These are phyloP conservation scores for Clivina fossor DNA, from an alignment of 2,888 invertebrate species.

Conservation along the genomic window DNA sequence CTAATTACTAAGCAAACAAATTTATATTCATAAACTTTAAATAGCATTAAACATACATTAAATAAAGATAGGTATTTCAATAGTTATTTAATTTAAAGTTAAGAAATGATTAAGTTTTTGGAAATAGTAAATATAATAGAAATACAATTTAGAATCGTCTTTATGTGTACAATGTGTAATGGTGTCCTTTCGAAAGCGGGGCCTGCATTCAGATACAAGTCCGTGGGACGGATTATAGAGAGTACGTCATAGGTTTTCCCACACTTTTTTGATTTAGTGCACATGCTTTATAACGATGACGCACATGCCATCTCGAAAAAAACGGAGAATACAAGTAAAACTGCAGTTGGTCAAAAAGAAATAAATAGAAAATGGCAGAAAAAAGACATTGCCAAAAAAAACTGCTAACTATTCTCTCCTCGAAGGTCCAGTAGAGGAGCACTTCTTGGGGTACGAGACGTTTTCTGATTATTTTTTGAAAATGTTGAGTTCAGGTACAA, in stretches of 20 bases:
- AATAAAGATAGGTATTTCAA: too few species aligned
- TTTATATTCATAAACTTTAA: too few species aligned
- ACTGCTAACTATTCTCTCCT: not conserved
- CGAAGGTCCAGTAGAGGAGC: not conserved
- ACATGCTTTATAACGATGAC: not conserved
- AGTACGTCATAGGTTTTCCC: not conserved
- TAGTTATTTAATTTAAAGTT: too few species aligned
- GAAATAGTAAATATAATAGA: too few species aligned
- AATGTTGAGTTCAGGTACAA: not conserved
- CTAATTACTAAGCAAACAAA: too few species aligned
- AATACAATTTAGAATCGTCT: too few species aligned
- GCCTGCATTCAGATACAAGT: too few species aligned
- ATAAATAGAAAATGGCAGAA: not conserved
- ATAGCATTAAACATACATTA: too few species aligned
- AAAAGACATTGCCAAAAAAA: not conserved
- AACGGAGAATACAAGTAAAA: not conserved
- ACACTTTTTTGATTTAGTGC: not conserved
- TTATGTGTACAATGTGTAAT: too few species aligned
- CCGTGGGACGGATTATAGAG: too few species aligned
- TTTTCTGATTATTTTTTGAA: not conserved
- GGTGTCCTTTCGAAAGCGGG: too few species aligned
- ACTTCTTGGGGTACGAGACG: not conserved
- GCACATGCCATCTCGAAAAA: not conserved
- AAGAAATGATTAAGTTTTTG: too few species aligned
- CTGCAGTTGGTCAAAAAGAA: not conserved